These are phyloP conservation scores for Peromyscus eremicus DNA, from an alignment of 2,797 vertebrate genomes.

Conservation along the genomic window DNA sequence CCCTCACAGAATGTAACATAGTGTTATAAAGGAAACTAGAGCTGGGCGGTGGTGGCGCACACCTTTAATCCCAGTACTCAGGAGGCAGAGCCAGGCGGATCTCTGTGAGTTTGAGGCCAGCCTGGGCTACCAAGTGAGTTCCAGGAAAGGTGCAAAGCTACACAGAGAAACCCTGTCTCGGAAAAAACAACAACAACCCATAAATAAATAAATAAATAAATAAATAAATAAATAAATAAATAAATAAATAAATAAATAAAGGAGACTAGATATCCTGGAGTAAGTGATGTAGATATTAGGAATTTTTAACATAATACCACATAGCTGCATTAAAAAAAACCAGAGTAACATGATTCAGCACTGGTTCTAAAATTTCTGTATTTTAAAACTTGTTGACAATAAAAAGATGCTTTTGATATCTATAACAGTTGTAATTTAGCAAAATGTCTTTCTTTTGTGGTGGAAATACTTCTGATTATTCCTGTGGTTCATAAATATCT, in stretches of 20 bases:
- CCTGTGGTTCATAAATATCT: not conserved
- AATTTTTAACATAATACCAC: not conserved
- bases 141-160: too few relatives aligned
- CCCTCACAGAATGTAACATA: not conserved
- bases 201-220: too few relatives aligned
- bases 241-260: too few relatives aligned
- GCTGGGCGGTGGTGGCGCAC: too few relatives aligned
- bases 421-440: not conserved
- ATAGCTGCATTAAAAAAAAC: not conserved
- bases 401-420: slow-evolving; percentile 8
- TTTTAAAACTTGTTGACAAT: slow-evolving; percentile 29
- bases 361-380: not conserved
- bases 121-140: too few relatives aligned
- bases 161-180: too few relatives aligned
- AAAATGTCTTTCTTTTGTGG: slow-evolving; percentile 10
- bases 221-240: too few relatives aligned
- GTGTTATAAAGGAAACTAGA: not conserved
- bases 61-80: too few relatives aligned
- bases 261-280: not conserved
- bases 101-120: too few relatives aligned
- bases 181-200: too few relatives aligned
- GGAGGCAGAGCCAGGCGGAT: too few relatives aligned
- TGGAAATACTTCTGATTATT: not conserved
- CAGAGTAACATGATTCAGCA: not conserved
- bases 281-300: slow-evolving; percentile 42